Percentiles rank a stretch among this genome's conserved stretches.
Conservation (phyloP, 2,888 invertebrate genomes). For the Spilarctia lutea region DNA sequence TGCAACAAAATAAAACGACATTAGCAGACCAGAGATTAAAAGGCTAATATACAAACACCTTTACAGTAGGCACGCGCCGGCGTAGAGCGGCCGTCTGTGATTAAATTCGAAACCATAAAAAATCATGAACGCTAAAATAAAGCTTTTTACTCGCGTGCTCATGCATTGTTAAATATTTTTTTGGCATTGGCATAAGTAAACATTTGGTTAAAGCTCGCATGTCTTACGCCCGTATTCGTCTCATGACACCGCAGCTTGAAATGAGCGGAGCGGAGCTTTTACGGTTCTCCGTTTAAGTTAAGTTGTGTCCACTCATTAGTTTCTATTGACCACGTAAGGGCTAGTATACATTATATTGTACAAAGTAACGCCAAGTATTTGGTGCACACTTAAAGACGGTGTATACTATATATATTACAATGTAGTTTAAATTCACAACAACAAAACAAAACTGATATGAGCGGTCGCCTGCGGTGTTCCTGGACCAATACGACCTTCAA, state of each 20-base stretch:
- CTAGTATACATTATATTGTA: background rate
- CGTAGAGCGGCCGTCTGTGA: conserved; percentile 63
- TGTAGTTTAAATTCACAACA: background rate
- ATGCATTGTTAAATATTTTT: conserved; percentile 54
- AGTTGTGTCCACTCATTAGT: background rate
- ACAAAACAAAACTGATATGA: too few relatives aligned
- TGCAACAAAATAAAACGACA: background rate
- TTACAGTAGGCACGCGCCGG: conserved; percentile 55
- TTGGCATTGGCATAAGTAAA: conserved; percentile 50
- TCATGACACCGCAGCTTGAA: conserved; percentile 7
- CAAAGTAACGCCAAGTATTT: background rate
- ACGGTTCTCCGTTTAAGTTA: background rate
- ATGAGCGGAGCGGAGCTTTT: conserved; percentile 8
- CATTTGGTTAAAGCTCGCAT: conserved; percentile 55
- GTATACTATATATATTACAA: background rate
- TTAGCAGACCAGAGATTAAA: conserved; percentile 1
- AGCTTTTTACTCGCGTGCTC: conserved; percentile 53
- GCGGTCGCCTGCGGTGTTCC: too few relatives aligned
- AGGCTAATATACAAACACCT: conserved; percentile 38
- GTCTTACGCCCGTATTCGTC: conserved; percentile 47
- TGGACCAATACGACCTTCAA: too few relatives aligned
- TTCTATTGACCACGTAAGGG: background rate
- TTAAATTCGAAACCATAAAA: conserved; percentile 78
- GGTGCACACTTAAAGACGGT: background rate
- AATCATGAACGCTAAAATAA: conserved; percentile 60